Evolutionary conservation across 1,140 invertebrate genomes (phyloP), one percentile per base, ranked within the genome.

Genomic region (Philotrypesis tridentata): DNA sequence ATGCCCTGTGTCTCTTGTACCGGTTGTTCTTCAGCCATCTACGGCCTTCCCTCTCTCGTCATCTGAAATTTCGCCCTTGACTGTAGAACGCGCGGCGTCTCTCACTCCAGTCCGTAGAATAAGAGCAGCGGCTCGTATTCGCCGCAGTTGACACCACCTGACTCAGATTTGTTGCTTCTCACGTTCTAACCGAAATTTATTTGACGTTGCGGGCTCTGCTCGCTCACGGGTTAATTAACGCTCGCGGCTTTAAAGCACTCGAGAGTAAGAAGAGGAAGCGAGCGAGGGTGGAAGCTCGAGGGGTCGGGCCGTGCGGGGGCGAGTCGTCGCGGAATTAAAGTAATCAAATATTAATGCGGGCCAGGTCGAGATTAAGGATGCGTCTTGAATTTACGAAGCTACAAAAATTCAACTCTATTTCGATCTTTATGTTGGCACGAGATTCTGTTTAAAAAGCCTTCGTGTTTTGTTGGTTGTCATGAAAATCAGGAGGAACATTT

Each of bases 131-230:
- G 43, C n/a, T 79, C 78, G 48, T 73, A 73, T 73, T 73, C 70
- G 72, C 79, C 12, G 21, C 84, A 89, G 89, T 90, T 90, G 89
- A 91, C 89, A 91, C 89, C 90, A 90, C 87, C 90, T 91, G 90
- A 91, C 89, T 91, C 90, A 90, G 90, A 91, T 91, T 91, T 91
- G 90, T 91, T 91, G 89, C 90, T 91, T 91, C 90, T 91, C 90
- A 91, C 90, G 89, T 91, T 91, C 89, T 91, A 91, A 91, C 90
- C 90, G 87, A 91, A 90, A 91, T 91, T 91, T 91, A 91, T 91
- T 91, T 91, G 89, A 91, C 89, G 87, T 86, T 79, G 67, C 85
- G 86, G 87, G 87, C 85, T 86, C 72, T 55, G 84, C 86, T 86
- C 87, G 86, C 85, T 87, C 85, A 87, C 79, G 87, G 88, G 89